phyloP scores from a whole-genome alignment of 2,113 vertebrate species.

The Albula goreensis region DNA sequence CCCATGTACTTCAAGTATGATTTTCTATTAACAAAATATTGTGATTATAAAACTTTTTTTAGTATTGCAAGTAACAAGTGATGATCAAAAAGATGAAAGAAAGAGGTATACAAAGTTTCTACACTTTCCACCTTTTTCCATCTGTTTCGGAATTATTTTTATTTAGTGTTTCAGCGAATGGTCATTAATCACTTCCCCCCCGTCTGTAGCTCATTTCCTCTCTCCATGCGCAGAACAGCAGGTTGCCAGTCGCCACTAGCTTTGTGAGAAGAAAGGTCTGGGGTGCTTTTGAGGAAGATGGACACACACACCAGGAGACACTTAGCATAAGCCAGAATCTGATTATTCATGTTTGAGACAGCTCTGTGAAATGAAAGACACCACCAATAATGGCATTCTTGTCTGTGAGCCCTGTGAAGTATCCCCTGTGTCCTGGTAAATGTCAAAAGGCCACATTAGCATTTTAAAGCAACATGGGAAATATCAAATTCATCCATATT shows the following conservation, averaged over 20 bases:
- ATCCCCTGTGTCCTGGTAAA: conserved; percentile 9
- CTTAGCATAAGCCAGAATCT: conserved; percentile 11
- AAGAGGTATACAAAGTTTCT: background rate
- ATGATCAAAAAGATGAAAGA: background rate
- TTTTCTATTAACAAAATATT: background rate
- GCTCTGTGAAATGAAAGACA: background rate
- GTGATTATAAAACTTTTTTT: background rate
- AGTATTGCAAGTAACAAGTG: background rate
- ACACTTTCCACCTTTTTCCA: background rate
- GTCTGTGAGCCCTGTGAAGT: conserved; percentile 7
- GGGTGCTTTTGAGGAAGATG: background rate
- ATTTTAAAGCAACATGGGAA: conserved; percentile 36
- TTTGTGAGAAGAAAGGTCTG: background rate
- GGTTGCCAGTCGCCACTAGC: background rate
- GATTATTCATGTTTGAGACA: conserved; percentile 6
- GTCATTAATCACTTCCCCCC: conserved; percentile 21
- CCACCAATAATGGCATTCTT: conserved; percentile 11
- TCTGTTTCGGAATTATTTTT: background rate
- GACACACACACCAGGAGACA: background rate
- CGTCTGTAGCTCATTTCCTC: background rate
- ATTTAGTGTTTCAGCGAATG: background rate
- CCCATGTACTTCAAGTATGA: background rate
- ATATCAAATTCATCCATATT: conserved; percentile 22
- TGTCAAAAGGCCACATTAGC: conserved; percentile 36
- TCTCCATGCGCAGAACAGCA: background rate